A percentile compares a stretch with the other conserved stretches of the same genome.
Conservation (phyloP, 2,888 invertebrate species). For the Leptopterna dolabrata region DNA sequence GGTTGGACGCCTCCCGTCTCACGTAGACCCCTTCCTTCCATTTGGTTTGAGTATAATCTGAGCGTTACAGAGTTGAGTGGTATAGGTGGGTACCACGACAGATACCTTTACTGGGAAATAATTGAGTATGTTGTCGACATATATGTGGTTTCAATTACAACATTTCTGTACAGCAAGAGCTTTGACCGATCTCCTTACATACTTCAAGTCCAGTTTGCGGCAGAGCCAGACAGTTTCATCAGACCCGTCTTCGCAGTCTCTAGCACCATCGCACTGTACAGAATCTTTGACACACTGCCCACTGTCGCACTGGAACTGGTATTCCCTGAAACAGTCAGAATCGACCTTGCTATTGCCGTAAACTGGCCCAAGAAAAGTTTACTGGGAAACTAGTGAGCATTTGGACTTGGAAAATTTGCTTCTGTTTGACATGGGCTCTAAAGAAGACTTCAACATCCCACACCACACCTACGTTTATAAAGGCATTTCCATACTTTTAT, state of each 20-base stretch:
- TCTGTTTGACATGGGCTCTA: no score
- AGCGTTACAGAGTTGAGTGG: no score
- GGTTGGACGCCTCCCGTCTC: no score
- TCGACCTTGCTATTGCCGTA: neutral
- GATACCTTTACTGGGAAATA: no score
- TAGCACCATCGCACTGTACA: slow-evolving; percentile 62
- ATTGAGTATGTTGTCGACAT: no score
- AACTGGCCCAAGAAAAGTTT: neutral
- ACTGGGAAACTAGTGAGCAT: neutral
- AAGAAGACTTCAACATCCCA: no score
- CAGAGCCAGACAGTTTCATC: slow-evolving; percentile 62
- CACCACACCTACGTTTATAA: neutral
- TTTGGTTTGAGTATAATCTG: no score
- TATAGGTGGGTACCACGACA: no score
- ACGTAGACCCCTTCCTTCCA: no score
- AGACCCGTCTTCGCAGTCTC: slow-evolving; percentile 62
- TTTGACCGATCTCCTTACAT: slow-evolving; percentile 3
- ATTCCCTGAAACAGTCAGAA: slow-evolving; percentile 54
- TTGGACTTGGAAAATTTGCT: neutral
- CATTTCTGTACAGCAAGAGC: no score
- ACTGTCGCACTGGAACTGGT: slow-evolving; percentile 64
- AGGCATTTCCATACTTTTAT: neutral
- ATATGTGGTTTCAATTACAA: no score
- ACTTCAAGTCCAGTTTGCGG: slow-evolving; percentile 50
- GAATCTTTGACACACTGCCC: slow-evolving; percentile 62